Conservation (phyloP, 2,797 vertebrate genomes). For the Poecilia wingei region DNA sequence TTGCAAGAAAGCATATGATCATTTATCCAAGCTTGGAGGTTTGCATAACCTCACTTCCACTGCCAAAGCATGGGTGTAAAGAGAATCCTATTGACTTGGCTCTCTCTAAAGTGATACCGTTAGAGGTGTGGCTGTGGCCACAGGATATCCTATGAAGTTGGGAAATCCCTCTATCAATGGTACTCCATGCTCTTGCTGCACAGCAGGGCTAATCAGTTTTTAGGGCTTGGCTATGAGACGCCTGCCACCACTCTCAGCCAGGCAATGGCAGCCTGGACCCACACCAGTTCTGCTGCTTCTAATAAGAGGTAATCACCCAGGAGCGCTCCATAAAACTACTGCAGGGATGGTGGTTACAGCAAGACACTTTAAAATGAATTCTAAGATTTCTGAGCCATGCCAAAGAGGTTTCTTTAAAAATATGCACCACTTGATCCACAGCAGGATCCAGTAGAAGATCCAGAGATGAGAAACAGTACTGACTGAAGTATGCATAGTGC, state of each 20-base stretch:
- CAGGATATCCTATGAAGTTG: conserved; percentile 83
- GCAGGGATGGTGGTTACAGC: conserved; percentile 65
- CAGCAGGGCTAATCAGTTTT: conserved; percentile 78
- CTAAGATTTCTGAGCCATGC: conserved; percentile 48
- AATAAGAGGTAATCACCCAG: conserved; percentile 81
- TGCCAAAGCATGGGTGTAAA: conserved; percentile 53
- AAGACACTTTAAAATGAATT: conserved; percentile 60
- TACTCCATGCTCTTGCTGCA: conserved; percentile 71
- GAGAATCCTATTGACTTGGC: conserved; percentile 74
- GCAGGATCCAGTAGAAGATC: conserved; percentile 51
- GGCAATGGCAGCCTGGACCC: conserved; percentile 72
- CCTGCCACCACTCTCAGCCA: conserved; percentile 75
- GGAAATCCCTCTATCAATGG: conserved; percentile 79
- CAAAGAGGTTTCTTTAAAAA: conserved; percentile 33
- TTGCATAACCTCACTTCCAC: conserved; percentile 63
- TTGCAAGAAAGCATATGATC: conserved; percentile 35
- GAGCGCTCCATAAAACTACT: conserved; percentile 74
- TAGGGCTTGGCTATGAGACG: conserved; percentile 77
- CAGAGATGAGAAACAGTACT: conserved; percentile 11
- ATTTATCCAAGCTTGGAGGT: conserved; percentile 63
- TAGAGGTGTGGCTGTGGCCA: conserved; percentile 76
- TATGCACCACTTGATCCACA: conserved; percentile 40
- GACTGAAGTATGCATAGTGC: not conserved
- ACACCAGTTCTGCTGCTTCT: conserved; percentile 70
- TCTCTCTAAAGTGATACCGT: conserved; percentile 76